phyloP scores from a whole-genome alignment of 2,113 vertebrate genomes.

The Progne subis region DNA sequence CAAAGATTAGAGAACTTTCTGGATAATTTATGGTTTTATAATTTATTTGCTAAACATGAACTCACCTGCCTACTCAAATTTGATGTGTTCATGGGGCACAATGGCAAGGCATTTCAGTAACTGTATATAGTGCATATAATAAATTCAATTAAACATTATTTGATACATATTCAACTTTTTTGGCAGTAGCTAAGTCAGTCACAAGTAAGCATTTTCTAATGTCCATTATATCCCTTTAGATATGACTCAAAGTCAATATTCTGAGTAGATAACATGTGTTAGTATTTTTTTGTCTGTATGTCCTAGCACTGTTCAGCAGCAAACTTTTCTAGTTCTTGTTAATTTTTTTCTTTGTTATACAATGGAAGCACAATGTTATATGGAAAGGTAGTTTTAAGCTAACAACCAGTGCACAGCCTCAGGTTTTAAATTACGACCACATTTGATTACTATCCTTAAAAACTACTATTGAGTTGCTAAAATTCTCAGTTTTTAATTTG shows the following conservation, averaged over 20 bases:
- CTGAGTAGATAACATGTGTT: slow-evolving; percentile 81
- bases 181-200: slow-evolving; percentile 82
- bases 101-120: slow-evolving; percentile 81
- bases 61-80: slow-evolving; percentile 75
- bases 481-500: slow-evolving; percentile 75
- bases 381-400: slow-evolving; percentile 89
- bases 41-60: slow-evolving; percentile 77
- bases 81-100: slow-evolving; percentile 74
- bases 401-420: slow-evolving; percentile 92
- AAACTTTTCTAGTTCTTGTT: slow-evolving; percentile 81
- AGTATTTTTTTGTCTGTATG: slow-evolving; percentile 85
- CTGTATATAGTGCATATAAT: slow-evolving; percentile 87
- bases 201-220: slow-evolving; percentile 82
- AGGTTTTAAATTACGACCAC: slow-evolving; percentile 91
- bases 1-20: slow-evolving; percentile 62
- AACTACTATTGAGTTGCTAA: slow-evolving; percentile 76
- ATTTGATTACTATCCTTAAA: slow-evolving; percentile 80
- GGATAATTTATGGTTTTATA: slow-evolving; percentile 73
- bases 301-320: slow-evolving; percentile 84
- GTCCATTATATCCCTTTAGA: slow-evolving; percentile 79
- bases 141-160: slow-evolving; percentile 87
- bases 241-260: slow-evolving; percentile 80
- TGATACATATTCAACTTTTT: slow-evolving; percentile 87
- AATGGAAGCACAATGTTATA: slow-evolving; percentile 97
- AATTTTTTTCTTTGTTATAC: slow-evolving; percentile 83